Evolutionary conservation across 2,113 vertebrate genomes (phyloP), one percentile per base, ranked within the genome.

Genomic region (Sceloporus undulatus): DNA sequence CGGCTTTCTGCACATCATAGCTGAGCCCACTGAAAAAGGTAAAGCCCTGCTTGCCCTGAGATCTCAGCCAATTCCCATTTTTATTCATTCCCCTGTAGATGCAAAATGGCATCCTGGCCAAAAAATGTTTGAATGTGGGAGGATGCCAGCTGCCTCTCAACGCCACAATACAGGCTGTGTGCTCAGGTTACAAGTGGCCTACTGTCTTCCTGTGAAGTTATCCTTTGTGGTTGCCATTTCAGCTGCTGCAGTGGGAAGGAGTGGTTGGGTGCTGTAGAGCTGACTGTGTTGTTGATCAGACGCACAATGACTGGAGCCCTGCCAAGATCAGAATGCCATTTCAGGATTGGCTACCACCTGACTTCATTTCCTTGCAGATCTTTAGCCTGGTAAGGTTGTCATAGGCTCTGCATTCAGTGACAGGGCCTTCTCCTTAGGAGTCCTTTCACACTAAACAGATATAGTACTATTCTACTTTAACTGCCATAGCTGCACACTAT

Each of bases 301-400:
- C 9, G 16, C 1, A 27, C 59, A 34, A 88, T 52, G 38, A 0
- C 54, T 84, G 81, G 85, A 65, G 5, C 40, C 16, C 87, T 62
- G 92, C 92, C 93, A 91, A 73, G 0, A 0, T 56, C 73, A 1
- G 2, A 10, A 65, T 89, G 90, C n/a, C 18, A 79, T 16, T 13
- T 88, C 5, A 71, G 75, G 89, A 74, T 29, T 71, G 23, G 65
- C 85, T 73, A 54, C 76, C 75, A 38, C 54, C 40, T 11, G 3
- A 77, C 40, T 79, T 77, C 7, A 23, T 66, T 84, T 84, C 85
- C 85, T 54, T 34, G n/a, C 1, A 14, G 16, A 2, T 59, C 54
- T 65, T 42, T 23, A 38, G 71, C 88, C 93, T 92, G 93, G 92
- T 0, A 5, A n/a, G 87, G 79, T 89, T 90, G 90, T 91, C 85